phyloP scores from a whole-genome alignment of 2,888 invertebrate genomes.

The Plebejus anna region DNA sequence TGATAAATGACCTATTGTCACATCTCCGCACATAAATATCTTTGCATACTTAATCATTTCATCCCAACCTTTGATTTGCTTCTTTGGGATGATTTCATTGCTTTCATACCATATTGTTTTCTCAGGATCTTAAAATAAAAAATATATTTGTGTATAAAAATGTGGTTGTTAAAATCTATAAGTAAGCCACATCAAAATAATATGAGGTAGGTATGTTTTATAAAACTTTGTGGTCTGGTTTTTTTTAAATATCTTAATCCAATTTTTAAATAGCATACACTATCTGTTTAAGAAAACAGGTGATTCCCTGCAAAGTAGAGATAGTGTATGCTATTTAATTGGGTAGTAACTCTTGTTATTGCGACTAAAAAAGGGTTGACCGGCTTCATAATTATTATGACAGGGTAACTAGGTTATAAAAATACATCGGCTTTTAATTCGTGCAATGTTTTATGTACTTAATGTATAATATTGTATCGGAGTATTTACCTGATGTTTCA shows the following conservation, averaged over 20 bases:
- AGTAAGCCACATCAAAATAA: too few species aligned
- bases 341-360: neutral
- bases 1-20: conserved; percentile 70
- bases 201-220: too few species aligned
- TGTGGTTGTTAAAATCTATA: too few species aligned
- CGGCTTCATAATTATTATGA: neutral
- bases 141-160: neutral
- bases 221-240: neutral
- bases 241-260: neutral
- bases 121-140: conserved; percentile 38
- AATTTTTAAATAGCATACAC: neutral
- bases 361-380: neutral
- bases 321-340: too few species aligned
- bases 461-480: neutral
- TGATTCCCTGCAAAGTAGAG: too few species aligned
- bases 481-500: conserved; percentile 16
- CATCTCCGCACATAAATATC: conserved; percentile 64
- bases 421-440: neutral
- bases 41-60: conserved; percentile 56
- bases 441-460: neutral
- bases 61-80: conserved; percentile 54
- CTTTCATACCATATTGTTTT: conserved; percentile 55
- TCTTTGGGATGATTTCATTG: conserved; percentile 53
- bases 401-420: neutral
- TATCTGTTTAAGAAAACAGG: neutral